Evolutionary conservation across 2,797 vertebrate genomes (phyloP).

Genomic region (Enteromius paludinosus): DNA sequence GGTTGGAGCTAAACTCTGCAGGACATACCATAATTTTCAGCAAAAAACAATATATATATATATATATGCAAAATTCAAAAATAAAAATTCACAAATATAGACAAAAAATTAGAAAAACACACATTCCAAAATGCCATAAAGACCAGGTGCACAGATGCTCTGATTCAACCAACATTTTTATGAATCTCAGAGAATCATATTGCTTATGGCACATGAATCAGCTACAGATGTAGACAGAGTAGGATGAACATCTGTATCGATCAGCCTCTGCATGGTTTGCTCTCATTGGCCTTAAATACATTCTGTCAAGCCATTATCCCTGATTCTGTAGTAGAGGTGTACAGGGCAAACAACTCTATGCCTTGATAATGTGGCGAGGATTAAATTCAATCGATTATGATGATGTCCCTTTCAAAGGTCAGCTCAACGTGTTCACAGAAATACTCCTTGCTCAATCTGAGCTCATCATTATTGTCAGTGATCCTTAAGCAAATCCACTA

Average conservation of each 20-base stretch:
- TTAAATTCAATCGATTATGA: constrained; percentile 38
- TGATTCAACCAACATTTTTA: constrained; percentile 25
- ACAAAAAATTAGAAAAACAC: too few species aligned
- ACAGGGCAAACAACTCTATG: constrained; percentile 10
- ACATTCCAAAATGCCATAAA: neutral
- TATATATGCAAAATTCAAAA: too few species aligned
- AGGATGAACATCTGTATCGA: constrained; percentile 22
- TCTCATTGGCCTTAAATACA: constrained; percentile 5
- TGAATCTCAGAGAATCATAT: neutral
- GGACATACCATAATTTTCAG: too few species aligned
- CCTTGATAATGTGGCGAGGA: constrained; percentile 29
- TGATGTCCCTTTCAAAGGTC: constrained; percentile 29
- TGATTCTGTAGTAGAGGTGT: constrained; percentile 12
- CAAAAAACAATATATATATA: too few species aligned
- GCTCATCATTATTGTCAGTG: constrained; percentile 16
- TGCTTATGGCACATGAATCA: constrained; percentile 18
- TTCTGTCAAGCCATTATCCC: constrained; percentile 24
- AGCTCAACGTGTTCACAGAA: neutral
- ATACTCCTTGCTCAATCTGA: constrained; percentile 14
- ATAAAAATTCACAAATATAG: too few species aligned
- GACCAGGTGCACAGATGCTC: constrained; percentile 6
- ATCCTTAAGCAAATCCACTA: neutral
- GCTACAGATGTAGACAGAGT: constrained; percentile 19
- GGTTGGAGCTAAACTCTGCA: too few species aligned
- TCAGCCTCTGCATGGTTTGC: constrained; percentile 22